Conservation (phyloP, 1,140 invertebrate species). For the Drosophila seguyi region DNA sequence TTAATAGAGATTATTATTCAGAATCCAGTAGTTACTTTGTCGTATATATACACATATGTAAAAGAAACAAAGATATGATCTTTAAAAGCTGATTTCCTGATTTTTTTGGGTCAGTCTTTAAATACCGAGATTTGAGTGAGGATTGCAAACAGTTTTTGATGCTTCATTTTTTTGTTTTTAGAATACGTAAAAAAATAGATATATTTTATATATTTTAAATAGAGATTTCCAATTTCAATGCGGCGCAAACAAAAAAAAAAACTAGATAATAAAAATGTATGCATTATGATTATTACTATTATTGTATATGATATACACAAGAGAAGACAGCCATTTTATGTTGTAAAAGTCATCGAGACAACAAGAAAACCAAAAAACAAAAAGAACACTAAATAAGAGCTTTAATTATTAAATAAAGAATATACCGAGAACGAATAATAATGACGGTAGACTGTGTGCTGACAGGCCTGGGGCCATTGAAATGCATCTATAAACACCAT, state of each 20-base stretch:
- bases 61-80: conserved; percentile 67
- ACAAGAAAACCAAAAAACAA: conserved; percentile 41
- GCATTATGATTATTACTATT: conserved; percentile 52
- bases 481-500: conserved; percentile 65
- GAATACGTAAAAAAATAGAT: conserved; percentile 35
- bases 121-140: conserved; percentile 53
- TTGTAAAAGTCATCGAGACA: conserved; percentile 53
- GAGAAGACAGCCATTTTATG: conserved; percentile 68
- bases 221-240: conserved; percentile 55
- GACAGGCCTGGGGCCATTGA: conserved; percentile 60
- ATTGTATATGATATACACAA: conserved; percentile 48
- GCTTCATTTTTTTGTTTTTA: conserved; percentile 54
- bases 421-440: conserved; percentile 64
- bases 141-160: conserved; percentile 46
- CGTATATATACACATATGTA: conserved; percentile 44
- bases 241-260: conserved; percentile 13
- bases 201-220: conserved; percentile 78
- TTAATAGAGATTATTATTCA: conserved; percentile 56
- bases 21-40: conserved; percentile 82
- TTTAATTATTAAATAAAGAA: conserved; percentile 84
- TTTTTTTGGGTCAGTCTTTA: conserved; percentile 76
- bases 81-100: conserved; percentile 69
- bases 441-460: conserved; percentile 39
- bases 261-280: conserved; percentile 49
- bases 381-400: conserved; percentile 78